Percentiles rank a stretch among this genome's conserved stretches.
phyloP scores from a whole-genome alignment of 2,888 invertebrate genomes.

The Ellobium chinense region DNA sequence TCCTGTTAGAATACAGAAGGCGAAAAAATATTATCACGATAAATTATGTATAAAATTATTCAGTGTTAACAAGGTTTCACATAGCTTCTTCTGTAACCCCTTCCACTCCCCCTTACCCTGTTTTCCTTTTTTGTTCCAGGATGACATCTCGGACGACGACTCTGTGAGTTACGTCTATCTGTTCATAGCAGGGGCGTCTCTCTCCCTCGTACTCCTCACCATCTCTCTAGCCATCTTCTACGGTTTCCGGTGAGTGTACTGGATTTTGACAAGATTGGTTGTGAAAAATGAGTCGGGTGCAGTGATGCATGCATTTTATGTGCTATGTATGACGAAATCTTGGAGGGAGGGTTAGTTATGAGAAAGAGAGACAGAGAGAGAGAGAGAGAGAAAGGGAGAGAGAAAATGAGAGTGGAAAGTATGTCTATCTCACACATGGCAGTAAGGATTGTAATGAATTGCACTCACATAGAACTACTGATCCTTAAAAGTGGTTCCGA shows the following conservation, averaged over 20 bases:
- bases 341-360: not conserved
- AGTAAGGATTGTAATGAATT: too few relatives aligned
- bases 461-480: too few relatives aligned
- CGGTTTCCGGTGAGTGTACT: constrained; percentile 32
- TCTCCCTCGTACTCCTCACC: constrained; percentile 15
- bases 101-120: too few relatives aligned
- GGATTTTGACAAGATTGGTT: too few relatives aligned
- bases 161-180: constrained; percentile 29
- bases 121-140: not conserved
- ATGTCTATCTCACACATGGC: too few relatives aligned
- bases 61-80: not conserved
- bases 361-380: not conserved
- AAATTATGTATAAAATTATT: not conserved
- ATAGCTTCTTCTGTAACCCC: not conserved
- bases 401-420: too few relatives aligned
- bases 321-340: too few relatives aligned
- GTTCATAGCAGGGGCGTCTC: constrained; percentile 30
- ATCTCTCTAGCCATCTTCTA: constrained; percentile 34
- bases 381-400: not conserved
- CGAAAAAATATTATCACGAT: too few relatives aligned
- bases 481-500: too few relatives aligned
- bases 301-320: too few relatives aligned
- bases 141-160: not conserved
- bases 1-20: too few relatives aligned
- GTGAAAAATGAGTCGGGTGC: too few relatives aligned